Evolutionary conservation across 2,113 vertebrate species (phyloP).

Genomic region (Sinocyclocheilus anophthalmus): DNA sequence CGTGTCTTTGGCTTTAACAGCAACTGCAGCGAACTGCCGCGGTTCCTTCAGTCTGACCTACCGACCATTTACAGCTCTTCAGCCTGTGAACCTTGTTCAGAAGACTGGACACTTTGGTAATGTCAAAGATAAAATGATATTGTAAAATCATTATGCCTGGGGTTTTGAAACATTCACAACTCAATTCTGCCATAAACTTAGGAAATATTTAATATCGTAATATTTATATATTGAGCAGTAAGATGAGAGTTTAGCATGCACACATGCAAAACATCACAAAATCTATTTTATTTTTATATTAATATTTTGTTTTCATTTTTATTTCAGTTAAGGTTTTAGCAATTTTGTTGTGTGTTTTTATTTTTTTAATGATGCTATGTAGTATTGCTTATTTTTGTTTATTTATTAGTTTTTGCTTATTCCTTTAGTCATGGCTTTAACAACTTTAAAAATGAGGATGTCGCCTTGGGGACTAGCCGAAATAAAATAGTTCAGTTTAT

Average conservation of each 20-base stretch:
- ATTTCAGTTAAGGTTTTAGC: too few species aligned
- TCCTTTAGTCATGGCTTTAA: too few species aligned
- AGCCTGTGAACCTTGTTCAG: neutral
- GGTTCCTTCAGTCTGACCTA: conserved; percentile 98
- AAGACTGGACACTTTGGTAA: neutral
- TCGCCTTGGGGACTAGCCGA: too few species aligned
- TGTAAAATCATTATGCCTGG: too few species aligned
- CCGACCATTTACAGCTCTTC: neutral
- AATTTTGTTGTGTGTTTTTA: too few species aligned
- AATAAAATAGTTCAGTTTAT: too few species aligned
- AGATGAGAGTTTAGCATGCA: neutral
- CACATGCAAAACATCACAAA: neutral
- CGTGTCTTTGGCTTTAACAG: conserved; percentile 94
- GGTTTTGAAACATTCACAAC: conserved; percentile 8
- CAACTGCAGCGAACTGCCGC: conserved; percentile 95
- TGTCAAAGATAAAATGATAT: neutral
- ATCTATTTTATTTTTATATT: too few species aligned
- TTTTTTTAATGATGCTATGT: too few species aligned
- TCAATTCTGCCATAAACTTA: neutral
- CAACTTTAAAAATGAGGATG: too few species aligned
- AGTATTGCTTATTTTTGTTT: too few species aligned
- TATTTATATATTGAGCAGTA: neutral
- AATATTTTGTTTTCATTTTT: too few species aligned
- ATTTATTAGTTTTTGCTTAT: too few species aligned
- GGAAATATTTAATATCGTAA: neutral